A percentile compares a stretch with the other conserved stretches of the same genome.
These are phyloP conservation scores for Platyscapa corneri DNA, from an alignment of 1,140 invertebrate genomes.

Conservation along the genomic window DNA sequence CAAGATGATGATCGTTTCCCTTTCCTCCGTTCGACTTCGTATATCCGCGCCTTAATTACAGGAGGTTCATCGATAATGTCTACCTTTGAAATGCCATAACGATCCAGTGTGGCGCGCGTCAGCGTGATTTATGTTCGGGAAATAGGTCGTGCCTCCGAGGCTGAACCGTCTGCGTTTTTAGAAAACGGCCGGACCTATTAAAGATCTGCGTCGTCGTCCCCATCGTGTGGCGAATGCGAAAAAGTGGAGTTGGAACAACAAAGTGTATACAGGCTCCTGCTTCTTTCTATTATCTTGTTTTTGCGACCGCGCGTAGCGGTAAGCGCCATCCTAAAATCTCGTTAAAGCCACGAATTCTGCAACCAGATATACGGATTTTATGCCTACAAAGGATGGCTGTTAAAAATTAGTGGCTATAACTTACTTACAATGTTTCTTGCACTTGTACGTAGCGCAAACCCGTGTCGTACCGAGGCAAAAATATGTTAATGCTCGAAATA, in stretches of 20 bases:
- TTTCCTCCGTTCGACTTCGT: slow-evolving; percentile 45
- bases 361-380: not conserved
- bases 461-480: not conserved
- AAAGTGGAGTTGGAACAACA: not conserved
- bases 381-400: not conserved
- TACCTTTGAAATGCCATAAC: slow-evolving; percentile 69
- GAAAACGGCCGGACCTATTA: slow-evolving; percentile 65
- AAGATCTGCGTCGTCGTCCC: slow-evolving; percentile 47
- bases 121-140: slow-evolving; percentile 73
- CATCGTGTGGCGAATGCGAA: not conserved
- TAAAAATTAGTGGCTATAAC: not conserved
- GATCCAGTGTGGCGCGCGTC: slow-evolving; percentile 64
- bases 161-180: slow-evolving; percentile 61
- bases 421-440: not conserved
- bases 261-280: not conserved
- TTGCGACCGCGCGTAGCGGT: not conserved
- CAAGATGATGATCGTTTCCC: slow-evolving; percentile 64
- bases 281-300: slow-evolving; percentile 7
- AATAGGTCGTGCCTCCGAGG: slow-evolving; percentile 71
- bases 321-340: not conserved
- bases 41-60: slow-evolving; percentile 67
- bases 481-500: not conserved
- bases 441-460: not conserved
- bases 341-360: not conserved
- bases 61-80: slow-evolving; percentile 69